Conservation (phyloP, 2,113 vertebrate genomes). For the Chionodraco myersi region DNA sequence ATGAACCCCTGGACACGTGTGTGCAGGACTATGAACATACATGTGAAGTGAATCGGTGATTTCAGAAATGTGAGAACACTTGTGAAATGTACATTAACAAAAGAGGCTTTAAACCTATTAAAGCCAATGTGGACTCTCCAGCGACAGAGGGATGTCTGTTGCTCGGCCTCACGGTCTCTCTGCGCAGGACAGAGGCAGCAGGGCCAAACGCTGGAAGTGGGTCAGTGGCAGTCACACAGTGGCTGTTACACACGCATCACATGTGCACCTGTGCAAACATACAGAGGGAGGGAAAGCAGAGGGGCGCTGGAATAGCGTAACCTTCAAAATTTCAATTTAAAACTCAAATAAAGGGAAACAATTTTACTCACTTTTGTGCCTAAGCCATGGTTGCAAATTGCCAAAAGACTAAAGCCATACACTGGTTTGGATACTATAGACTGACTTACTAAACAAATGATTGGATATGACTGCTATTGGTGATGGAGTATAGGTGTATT, state of each 20-base stretch:
- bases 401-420: conserved; percentile 6
- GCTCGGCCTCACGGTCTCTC: conserved; percentile 33
- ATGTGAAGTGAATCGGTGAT: neutral
- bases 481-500: no score
- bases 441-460: neutral
- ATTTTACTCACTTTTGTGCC: conserved; percentile 29
- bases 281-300: conserved; percentile 45
- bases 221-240: conserved; percentile 76
- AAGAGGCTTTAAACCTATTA: neutral
- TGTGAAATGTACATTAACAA: no score
- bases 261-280: conserved; percentile 84
- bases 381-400: neutral
- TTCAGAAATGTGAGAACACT: conserved; percentile 13
- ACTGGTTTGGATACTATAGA: neutral
- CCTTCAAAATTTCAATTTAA: conserved; percentile 40
- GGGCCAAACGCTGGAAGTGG: conserved; percentile 73
- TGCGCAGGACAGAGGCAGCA: conserved; percentile 50
- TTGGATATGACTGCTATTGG: neutral
- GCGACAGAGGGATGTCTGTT: conserved; percentile 69
- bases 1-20: no score
- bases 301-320: conserved; percentile 51
- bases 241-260: conserved; percentile 75
- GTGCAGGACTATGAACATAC: neutral
- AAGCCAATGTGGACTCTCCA: conserved; percentile 10
- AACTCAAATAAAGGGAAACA: conserved; percentile 24